These are phyloP conservation scores for Drosophila robusta DNA, from an alignment of 2,888 invertebrate genomes.

Conservation along the genomic window DNA sequence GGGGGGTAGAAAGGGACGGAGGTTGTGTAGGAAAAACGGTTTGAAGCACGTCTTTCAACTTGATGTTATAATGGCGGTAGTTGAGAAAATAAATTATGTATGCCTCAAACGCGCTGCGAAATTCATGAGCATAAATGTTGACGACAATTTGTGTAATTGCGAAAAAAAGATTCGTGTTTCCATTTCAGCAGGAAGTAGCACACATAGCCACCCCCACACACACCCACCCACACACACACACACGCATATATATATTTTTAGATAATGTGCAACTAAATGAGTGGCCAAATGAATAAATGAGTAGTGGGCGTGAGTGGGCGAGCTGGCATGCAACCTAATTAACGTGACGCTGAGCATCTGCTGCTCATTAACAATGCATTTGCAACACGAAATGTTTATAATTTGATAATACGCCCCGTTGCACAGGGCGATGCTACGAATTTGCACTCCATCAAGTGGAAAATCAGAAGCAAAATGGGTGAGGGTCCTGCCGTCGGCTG, in stretches of 20 bases:
- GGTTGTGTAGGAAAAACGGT: constrained; percentile 23
- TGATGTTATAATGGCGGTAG: constrained; percentile 48
- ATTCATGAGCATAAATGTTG: constrained; percentile 35
- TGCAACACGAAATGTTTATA: constrained; percentile 58
- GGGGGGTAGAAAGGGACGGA: not conserved
- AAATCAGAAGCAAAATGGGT: constrained; percentile 66
- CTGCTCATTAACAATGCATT: constrained; percentile 67
- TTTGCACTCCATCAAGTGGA: constrained; percentile 79
- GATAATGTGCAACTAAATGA: constrained; percentile 8
- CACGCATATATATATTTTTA: not conserved
- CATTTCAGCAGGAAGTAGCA: constrained; percentile 1
- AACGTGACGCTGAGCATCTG: constrained; percentile 43
- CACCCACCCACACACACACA: constrained; percentile 1
- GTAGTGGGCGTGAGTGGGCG: not conserved
- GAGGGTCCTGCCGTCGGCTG: not conserved
- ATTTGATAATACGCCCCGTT: constrained; percentile 71
- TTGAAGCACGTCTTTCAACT: constrained; percentile 66
- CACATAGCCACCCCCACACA: no score
- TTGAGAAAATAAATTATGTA: constrained; percentile 49
- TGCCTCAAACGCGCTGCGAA: constrained; percentile 14
- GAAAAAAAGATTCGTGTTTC: constrained; percentile 7
- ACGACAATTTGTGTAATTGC: constrained; percentile 57
- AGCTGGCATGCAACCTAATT: constrained; percentile 56
- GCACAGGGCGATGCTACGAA: constrained; percentile 46
- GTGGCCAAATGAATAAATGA: constrained; percentile 4